Base-by-base conservation (phyloP, 2,797 vertebrate species). In the Helarctos malayanus region DNA sequence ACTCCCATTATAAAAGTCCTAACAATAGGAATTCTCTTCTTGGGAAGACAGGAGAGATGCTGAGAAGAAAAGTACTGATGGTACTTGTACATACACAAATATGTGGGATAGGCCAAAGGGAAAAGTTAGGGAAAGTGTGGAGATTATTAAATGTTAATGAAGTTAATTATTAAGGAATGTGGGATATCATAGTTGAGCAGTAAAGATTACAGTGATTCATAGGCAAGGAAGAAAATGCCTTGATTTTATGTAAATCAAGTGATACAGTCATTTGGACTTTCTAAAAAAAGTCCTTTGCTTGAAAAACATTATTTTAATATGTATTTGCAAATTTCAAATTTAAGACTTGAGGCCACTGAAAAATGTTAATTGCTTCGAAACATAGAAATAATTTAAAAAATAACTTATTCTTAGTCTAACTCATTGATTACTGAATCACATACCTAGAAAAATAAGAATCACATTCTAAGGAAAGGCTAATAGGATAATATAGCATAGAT, bases 291-390 rank as follows among this genome's bases (percentile, higher is more conserved):
- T 65, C 19, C 12, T 35, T 90, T 47, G 0, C 80, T 94, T 79
- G 73, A 68, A 83, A 92, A 93, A 80, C 41, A 68, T 45, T 82
- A 25, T 89, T 85, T 69, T 82, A 89, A 86, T 87, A 63, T 68
- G 1, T 49, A n/a, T 80, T 94, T 95, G 61, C 2, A 71, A 2
- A n/a, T 86, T 91, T 97, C 12, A 87, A 27, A 49, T 23, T 94
- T 97, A 94, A 49, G 61, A 81, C 7, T 71, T 41, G 32, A 54
- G 45, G 18, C 29, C 10, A 75, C 25, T 80, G 32, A 86, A 68
- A 92, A 75, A 14, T 93, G 1, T 87, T 59, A 87, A 83, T 71
- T 69, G 45, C 18, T 94, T 97, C 35, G 32, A 93, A 75, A 57
- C 19, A 45, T 23, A 57, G 45, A 85, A 73, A 57, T 79, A 47